phyloP scores from a whole-genome alignment of 2,888 invertebrate genomes.

The Sphaerophoria taeniata region DNA sequence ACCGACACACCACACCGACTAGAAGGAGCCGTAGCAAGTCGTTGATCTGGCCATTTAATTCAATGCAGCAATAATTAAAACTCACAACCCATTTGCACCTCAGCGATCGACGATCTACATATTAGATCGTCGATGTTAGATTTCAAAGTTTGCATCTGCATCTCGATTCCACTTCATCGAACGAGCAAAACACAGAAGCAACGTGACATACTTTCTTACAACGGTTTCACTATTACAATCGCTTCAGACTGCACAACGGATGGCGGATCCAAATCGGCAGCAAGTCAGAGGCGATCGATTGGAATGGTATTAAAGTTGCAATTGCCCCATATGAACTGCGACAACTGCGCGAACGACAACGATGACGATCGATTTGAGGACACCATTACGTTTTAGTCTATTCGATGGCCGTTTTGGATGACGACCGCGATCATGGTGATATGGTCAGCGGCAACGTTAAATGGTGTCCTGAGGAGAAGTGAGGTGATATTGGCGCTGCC shows the following conservation, averaged over 20 bases:
- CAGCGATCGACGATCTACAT: conserved; percentile 67
- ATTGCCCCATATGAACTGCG: conserved; percentile 57
- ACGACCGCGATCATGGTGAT: neutral
- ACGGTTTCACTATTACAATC: conserved; percentile 28
- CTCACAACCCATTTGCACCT: conserved; percentile 71
- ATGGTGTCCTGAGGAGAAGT: conserved; percentile 30
- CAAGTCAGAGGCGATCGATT: conserved; percentile 71
- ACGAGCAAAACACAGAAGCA: conserved; percentile 13
- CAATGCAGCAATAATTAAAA: conserved; percentile 74
- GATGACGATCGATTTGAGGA: conserved; percentile 57
- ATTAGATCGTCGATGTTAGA: conserved; percentile 19
- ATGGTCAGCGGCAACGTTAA: neutral
- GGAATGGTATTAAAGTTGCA: conserved; percentile 54
- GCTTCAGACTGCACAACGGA: conserved; percentile 20
- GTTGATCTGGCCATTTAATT: conserved; percentile 64
- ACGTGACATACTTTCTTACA: conserved; percentile 63
- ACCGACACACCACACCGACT: neutral
- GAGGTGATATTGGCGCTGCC: too few relatives aligned
- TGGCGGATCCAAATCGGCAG: conserved; percentile 66
- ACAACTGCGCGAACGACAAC: too few relatives aligned
- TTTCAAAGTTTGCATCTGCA: conserved; percentile 1
- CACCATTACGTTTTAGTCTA: conserved; percentile 46
- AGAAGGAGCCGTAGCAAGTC: conserved; percentile 44
- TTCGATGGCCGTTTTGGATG: conserved; percentile 14
- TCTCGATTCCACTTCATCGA: conserved; percentile 24